Base-by-base conservation (phyloP, 1,140 invertebrate species). In the Neodiprion lecontei region DNA sequence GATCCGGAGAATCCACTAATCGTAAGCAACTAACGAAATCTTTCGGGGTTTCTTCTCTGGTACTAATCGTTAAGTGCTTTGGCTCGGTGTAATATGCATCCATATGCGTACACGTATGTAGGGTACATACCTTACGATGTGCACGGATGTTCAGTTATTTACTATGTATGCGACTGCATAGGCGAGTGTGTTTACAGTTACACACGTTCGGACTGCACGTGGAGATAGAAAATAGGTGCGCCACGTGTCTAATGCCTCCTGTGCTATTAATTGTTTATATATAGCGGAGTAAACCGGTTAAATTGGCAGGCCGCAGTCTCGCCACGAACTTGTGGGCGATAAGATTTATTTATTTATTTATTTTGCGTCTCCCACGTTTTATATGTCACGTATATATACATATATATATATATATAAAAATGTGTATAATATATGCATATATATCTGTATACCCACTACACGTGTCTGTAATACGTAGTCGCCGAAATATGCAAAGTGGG, bases 311-410 rank as follows among this genome's bases (percentile, higher is more conserved):
- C 53, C 53, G 53, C 53, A 61, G 53, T 61, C 53, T 61, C 53
- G 53, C 53, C 11, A 17, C 53, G n/a, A 61, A 61, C 53, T 61
- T 5, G 53, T 61, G 53, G 53, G 53, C 53, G 53, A 61, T 61
- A 17, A 61, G 53, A 61, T 61, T 61, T 61, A 61, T 61, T 61
- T 61, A 61, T 61, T 61, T 61, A 61, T 61, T 61, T 61, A 61
- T 40, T 40, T 61, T 61, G 11, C 53, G 53, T 61, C 53, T 61
- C 53, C n/a, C n/a, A 17, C 9, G 53, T 61, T 61, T 61, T 61
- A 61, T 61, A 40, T 40, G 28, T 40, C 28, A 40, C 28, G 5
- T 40, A 40, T 40, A 40, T 28, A 28, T 28, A 5, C 1, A 28
- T 28, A 28, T 5, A 28, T 5, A 28, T 5, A 28, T 28, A 5